phyloP scores from a whole-genome alignment of 2,888 invertebrate species.

The Lepetodrilus schrolli region DNA sequence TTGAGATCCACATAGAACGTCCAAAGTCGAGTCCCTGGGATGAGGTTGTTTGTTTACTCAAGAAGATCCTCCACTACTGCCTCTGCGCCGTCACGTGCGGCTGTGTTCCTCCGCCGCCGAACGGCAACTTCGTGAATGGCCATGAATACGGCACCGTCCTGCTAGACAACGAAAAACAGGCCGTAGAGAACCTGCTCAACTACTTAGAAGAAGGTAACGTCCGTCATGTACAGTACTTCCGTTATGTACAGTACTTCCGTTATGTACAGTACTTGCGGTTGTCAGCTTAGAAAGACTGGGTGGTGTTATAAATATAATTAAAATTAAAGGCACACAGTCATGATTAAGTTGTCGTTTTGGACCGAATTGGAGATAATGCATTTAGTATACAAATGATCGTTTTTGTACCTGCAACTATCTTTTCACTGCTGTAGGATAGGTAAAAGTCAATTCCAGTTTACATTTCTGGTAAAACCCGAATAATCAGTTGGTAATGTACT shows the following conservation, averaged over 20 bases:
- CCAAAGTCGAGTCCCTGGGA: constrained; percentile 55
- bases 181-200: constrained; percentile 61
- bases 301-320: no score
- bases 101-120: constrained; percentile 50
- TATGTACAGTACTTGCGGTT: neutral
- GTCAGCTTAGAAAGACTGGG: neutral
- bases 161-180: constrained; percentile 60
- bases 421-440: no score
- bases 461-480: no score
- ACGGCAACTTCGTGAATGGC: constrained; percentile 42
- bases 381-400: no score
- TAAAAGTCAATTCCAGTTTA: no score
- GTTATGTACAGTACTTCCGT: no score
- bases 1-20: constrained; percentile 55
- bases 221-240: no score
- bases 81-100: constrained; percentile 65
- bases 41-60: constrained; percentile 54
- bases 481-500: no score
- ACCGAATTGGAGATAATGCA: no score
- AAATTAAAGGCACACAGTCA: no score
- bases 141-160: constrained; percentile 59
- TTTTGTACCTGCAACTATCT: no score
- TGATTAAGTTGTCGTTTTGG: no score
- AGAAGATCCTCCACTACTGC: constrained; percentile 56
- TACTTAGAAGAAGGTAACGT: constrained; percentile 66